A percentile compares a stretch with the other conserved stretches of the same genome.
Evolutionary conservation across 1,140 invertebrate species (phyloP).

Genomic region (Grapholita molesta): DNA sequence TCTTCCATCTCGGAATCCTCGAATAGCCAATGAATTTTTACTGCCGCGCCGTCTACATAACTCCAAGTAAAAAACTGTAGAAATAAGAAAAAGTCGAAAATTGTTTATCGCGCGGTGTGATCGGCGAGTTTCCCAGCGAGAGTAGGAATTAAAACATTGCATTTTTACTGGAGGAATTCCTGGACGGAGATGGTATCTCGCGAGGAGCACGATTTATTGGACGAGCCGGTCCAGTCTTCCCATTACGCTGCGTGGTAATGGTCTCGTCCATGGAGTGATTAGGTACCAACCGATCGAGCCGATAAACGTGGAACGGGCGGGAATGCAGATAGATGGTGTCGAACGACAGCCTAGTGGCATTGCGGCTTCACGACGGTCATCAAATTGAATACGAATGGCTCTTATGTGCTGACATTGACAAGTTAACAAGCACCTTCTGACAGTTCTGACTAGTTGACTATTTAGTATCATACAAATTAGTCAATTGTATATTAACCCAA

Average conservation of each 20-base stretch:
- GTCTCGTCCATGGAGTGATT: neutral
- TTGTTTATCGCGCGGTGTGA: constrained; percentile 38
- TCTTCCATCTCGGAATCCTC: constrained; percentile 35
- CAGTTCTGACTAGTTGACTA: too few relatives aligned
- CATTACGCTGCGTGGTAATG: constrained; percentile 7
- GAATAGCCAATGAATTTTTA: constrained; percentile 49
- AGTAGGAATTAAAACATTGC: constrained; percentile 64
- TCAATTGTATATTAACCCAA: too few relatives aligned
- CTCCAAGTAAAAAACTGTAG: constrained; percentile 25
- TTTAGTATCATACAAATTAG: too few relatives aligned
- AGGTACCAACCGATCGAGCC: neutral
- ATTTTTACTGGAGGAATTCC: constrained; percentile 38
- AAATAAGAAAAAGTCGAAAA: constrained; percentile 28
- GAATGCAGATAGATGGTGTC: neutral
- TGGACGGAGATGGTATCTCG: constrained; percentile 46
- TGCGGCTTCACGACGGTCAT: neutral
- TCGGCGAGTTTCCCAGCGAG: constrained; percentile 41
- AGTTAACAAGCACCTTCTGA: neutral
- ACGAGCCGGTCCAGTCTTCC: constrained; percentile 19
- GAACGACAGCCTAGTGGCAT: neutral
- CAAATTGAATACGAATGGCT: neutral
- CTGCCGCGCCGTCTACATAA: constrained; percentile 35
- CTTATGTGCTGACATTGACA: neutral
- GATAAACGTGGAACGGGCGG: constrained; percentile 2
- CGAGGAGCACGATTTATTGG: constrained; percentile 49